Conservation (phyloP, 1,140 invertebrate genomes). For the Acromyrmex echinatior region DNA sequence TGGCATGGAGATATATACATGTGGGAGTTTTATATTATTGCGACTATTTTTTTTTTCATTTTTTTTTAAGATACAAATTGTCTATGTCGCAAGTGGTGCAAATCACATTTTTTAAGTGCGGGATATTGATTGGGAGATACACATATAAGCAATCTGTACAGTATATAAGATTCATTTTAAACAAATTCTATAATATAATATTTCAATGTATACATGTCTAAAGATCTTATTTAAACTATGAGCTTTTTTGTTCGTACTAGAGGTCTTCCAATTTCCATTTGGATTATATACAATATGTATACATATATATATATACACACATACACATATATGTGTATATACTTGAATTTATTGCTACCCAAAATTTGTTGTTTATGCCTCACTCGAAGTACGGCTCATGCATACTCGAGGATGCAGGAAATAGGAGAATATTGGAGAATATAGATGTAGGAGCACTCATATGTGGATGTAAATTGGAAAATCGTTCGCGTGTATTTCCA, state of each 20-base stretch:
- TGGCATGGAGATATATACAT: neutral
- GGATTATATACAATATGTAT: neutral
- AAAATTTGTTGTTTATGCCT: constrained; percentile 33
- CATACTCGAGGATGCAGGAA: neutral
- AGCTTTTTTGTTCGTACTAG: neutral
- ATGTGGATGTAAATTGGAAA: neutral
- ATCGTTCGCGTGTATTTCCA: constrained; percentile 38
- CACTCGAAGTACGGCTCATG: neutral
- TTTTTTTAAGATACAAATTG: constrained; percentile 11
- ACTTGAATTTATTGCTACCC: neutral
- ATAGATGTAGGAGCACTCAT: neutral
- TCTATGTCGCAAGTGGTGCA: neutral
- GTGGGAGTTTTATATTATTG: neutral
- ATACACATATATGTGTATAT: neutral
- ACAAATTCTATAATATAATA: neutral
- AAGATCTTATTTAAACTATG: neutral
- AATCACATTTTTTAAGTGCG: neutral
- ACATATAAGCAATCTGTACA: neutral
- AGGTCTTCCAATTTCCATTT: neutral
- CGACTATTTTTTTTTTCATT: neutral
- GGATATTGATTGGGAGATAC: neutral
- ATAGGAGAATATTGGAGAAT: neutral
- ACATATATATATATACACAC: no score
- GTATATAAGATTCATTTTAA: neutral
- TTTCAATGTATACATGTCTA: neutral